These are phyloP conservation scores for Hemiscyllium ocellatum DNA, from an alignment of 2,113 vertebrate species.

Conservation along the genomic window DNA sequence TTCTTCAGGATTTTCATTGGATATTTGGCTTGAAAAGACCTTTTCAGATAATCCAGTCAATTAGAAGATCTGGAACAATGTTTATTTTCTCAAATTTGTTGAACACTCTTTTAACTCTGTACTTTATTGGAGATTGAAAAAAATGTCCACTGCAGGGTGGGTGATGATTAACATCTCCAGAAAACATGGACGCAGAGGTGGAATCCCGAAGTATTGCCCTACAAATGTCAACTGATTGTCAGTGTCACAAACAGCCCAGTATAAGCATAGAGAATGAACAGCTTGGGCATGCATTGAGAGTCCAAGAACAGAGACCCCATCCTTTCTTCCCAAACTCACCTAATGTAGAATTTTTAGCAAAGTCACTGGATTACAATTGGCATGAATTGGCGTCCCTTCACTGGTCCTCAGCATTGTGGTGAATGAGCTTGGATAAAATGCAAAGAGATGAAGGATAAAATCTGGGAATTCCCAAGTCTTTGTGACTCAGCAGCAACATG, in stretches of 20 bases:
- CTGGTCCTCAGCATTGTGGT: not conserved
- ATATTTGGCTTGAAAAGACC: too few species aligned
- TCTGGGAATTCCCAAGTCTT: not conserved
- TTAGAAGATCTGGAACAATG: too few species aligned
- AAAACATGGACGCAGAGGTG: not conserved
- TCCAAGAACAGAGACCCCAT: not conserved
- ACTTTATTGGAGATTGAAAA: not conserved
- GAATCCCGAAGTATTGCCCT: not conserved
- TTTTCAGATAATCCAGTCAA: too few species aligned
- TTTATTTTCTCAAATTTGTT: too few species aligned
- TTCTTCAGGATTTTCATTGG: too few species aligned
- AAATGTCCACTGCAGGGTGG: not conserved
- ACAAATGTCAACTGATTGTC: not conserved
- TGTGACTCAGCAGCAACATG: not conserved
- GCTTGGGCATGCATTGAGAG: not conserved
- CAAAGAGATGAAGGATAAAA: not conserved
- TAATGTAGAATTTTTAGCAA: not conserved
- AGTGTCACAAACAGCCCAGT: not conserved
- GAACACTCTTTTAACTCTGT: too few species aligned
- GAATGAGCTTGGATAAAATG: not conserved
- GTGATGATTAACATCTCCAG: not conserved
- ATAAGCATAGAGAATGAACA: not conserved
- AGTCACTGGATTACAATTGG: not conserved
- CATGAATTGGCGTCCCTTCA: not conserved
- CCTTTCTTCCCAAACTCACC: not conserved